Evolutionary conservation across 1,140 invertebrate species (phyloP).

Genomic region (Maniola jurtina): DNA sequence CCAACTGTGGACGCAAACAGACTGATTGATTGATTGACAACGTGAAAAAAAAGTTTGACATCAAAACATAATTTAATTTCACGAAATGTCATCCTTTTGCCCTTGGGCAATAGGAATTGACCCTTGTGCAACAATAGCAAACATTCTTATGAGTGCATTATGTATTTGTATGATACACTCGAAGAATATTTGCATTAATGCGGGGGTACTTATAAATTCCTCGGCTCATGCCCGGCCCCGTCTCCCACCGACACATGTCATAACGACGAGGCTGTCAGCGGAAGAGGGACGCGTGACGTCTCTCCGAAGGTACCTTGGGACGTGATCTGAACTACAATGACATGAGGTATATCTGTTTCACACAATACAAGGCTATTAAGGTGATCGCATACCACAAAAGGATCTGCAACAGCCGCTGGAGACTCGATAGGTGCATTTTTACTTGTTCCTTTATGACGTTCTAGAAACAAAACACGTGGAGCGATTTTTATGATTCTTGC

Average conservation of each 20-base stretch:
- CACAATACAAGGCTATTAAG: slow-evolving; percentile 13
- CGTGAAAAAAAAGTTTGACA: no score
- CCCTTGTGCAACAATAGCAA: neutral
- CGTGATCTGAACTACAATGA: slow-evolving; percentile 42
- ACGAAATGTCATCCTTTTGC: no score
- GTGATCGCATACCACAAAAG: neutral
- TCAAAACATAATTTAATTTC: no score
- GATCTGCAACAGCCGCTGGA: no score
- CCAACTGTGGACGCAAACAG: no score
- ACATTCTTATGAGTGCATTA: neutral
- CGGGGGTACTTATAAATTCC: slow-evolving; percentile 44
- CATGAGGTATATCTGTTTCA: slow-evolving; percentile 14
- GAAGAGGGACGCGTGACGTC: slow-evolving; percentile 64
- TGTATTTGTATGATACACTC: neutral
- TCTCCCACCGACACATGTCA: slow-evolving; percentile 33
- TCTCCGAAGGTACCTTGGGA: slow-evolving; percentile 45
- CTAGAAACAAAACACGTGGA: no score
- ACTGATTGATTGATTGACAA: no score
- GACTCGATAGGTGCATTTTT: no score
- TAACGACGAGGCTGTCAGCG: slow-evolving; percentile 46
- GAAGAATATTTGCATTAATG: slow-evolving; percentile 41
- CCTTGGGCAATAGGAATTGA: no score
- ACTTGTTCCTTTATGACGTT: no score
- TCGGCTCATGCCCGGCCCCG: slow-evolving; percentile 21
- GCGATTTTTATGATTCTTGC: no score